These are phyloP conservation scores for Montifringilla adamsi DNA, from an alignment of 2,113 vertebrate genomes.

Conservation along the genomic window DNA sequence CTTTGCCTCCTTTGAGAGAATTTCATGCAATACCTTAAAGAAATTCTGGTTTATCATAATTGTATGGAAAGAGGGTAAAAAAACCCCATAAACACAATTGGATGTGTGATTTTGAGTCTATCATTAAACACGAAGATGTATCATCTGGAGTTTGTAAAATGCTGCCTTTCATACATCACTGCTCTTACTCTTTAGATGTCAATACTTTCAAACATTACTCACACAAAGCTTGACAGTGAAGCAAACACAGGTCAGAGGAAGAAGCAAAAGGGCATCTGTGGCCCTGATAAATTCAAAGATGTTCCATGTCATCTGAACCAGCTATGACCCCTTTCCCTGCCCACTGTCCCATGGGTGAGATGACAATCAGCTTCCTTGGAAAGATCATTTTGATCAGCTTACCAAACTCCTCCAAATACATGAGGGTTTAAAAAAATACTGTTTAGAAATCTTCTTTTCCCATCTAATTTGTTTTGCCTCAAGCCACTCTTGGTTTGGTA, in stretches of 20 bases:
- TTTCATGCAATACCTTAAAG: slow-evolving; percentile 31
- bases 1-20: slow-evolving; percentile 30
- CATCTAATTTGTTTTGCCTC: not conserved
- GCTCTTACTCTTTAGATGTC: not conserved
- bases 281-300: not conserved
- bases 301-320: not conserved
- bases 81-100: not conserved
- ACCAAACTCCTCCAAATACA: not conserved
- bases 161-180: slow-evolving; percentile 1
- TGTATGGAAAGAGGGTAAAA: not conserved
- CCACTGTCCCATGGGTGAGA: accelerated
- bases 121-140: slow-evolving; percentile 39
- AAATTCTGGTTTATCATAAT: slow-evolving; percentile 51
- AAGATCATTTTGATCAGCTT: not conserved
- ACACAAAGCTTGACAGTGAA: not conserved
- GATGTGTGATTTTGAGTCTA: slow-evolving; percentile 22
- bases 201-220: not conserved
- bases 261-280: not conserved
- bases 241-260: not conserved
- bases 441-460: not conserved
- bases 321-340: not conserved
- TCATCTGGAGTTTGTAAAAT: not conserved
- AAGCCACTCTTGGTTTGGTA: not conserved
- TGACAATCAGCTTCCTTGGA: not conserved
- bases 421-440: not conserved